Evolutionary conservation across 2,113 vertebrate species (phyloP), one percentile per base, ranked within the genome.

Genomic region (Camelus bactrianus): DNA sequence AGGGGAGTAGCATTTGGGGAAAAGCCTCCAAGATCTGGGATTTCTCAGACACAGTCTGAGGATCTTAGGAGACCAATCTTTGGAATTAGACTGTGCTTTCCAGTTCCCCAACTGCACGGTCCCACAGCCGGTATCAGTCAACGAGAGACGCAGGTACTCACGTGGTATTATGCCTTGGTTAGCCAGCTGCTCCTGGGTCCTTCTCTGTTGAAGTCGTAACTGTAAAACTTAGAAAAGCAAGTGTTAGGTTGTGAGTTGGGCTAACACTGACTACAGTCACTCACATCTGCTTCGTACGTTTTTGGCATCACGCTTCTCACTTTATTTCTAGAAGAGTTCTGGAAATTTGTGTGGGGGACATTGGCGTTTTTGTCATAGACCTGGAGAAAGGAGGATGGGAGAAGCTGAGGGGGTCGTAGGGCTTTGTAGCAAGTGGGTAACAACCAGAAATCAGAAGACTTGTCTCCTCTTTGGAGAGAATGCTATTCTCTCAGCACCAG

Each of bases 141-240:
- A 5, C 17, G 73, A 75, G 92, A 95, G 46, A 28, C 16, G 0
- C 0, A 20, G 46, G 8, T 98, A 99, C 99, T 99, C 98, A 99
- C 99, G 99, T 98, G 99, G 99, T 99, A 99, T 99, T 99, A 99
- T 99, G 99, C 99, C 99, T 98, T 99, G 99, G 98, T 99, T 99
- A 98, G 99, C 99, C 98, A 99, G 99, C 98, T 99, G 99, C 98
- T 99, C 99, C 97, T 99, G 99, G 95, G 99, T 99, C 98, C 99
- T 99, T 98, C 99, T 99, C 99, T 99, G 99, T 98, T 99, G 99
- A 98, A 99, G 99, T 98, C 99, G 99, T 97, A 99, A 98, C 99
- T 99, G 99, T 97, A 99, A 99, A 98, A 99, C 99, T 99, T 98
- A 98, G 96, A 98, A 98, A 91, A 97, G 32, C 86, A 97, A 94